Percentiles rank a stretch among this genome's conserved stretches.
phyloP scores from a whole-genome alignment of 2,888 invertebrate species.

The Orchesellides sinensis region DNA sequence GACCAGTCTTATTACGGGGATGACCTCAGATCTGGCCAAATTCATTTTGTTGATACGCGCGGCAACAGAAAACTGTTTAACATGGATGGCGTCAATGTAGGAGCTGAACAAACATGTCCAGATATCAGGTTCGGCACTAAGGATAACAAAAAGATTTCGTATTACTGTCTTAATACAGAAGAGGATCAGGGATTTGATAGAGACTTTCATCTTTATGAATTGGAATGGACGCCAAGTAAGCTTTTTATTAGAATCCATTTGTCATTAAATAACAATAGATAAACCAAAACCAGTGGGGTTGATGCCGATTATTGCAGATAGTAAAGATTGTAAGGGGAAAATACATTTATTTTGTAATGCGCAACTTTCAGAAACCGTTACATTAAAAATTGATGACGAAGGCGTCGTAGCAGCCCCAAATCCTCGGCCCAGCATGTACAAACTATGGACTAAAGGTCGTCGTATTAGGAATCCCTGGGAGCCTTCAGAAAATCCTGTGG shows the following conservation, averaged over 20 bases:
- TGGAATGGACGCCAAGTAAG: constrained; percentile 66
- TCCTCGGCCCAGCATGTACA: constrained; percentile 53
- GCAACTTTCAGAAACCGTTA: constrained; percentile 54
- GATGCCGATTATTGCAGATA: no score
- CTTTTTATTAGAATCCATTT: neutral
- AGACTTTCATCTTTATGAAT: constrained; percentile 61
- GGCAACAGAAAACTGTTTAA: constrained; percentile 55
- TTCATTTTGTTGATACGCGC: constrained; percentile 59
- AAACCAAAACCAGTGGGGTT: no score
- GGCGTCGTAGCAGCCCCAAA: constrained; percentile 54
- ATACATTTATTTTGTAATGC: no score
- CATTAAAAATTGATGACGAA: constrained; percentile 65
- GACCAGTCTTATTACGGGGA: constrained; percentile 27
- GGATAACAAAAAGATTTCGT: constrained; percentile 18
- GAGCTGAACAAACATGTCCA: constrained; percentile 60
- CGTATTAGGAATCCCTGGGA: constrained; percentile 52
- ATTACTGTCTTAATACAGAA: constrained; percentile 42
- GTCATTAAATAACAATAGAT: no score
- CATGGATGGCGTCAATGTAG: constrained; percentile 34
- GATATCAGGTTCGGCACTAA: constrained; percentile 53
- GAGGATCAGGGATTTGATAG: constrained; percentile 54
- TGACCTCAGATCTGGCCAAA: constrained; percentile 51
- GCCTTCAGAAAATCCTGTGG: constrained; percentile 23
- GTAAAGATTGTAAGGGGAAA: no score
- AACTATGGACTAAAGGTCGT: constrained; percentile 51